Evolutionary conservation across 2,888 invertebrate species (phyloP).

Genomic region (Trachelus tabidus): DNA sequence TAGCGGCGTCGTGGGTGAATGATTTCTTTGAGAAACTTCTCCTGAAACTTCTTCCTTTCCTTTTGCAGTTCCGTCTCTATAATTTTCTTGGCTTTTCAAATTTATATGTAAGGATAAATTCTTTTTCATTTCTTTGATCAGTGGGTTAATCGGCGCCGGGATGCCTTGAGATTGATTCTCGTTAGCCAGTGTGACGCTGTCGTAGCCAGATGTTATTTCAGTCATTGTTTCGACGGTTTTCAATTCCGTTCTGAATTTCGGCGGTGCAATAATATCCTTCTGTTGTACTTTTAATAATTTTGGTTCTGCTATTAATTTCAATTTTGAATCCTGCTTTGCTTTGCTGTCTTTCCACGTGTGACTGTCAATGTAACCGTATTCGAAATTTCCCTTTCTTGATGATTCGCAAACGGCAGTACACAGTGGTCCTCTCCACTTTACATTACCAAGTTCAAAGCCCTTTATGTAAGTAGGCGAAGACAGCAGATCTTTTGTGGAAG

Average conservation of each 20-base stretch:
- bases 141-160: neutral
- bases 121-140: neutral
- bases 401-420: neutral
- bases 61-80: neutral
- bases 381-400: neutral
- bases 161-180: neutral
- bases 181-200: neutral
- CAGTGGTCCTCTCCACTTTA: conserved; percentile 15
- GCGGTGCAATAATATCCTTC: conserved; percentile 6
- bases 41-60: neutral
- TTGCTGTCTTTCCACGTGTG: too few species aligned
- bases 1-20: neutral
- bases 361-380: neutral
- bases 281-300: conserved; percentile 3
- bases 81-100: neutral
- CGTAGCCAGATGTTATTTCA: neutral
- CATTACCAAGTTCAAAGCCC: conserved; percentile 14
- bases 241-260: conserved; percentile 8
- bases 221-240: neutral
- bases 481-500: neutral
- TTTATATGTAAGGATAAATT: neutral
- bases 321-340: neutral
- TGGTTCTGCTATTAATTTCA: neutral
- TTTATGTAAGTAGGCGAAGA: conserved; percentile 1
- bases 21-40: neutral